Base-by-base conservation (phyloP, 2,113 vertebrate genomes). In the Oceanodroma tethys region DNA sequence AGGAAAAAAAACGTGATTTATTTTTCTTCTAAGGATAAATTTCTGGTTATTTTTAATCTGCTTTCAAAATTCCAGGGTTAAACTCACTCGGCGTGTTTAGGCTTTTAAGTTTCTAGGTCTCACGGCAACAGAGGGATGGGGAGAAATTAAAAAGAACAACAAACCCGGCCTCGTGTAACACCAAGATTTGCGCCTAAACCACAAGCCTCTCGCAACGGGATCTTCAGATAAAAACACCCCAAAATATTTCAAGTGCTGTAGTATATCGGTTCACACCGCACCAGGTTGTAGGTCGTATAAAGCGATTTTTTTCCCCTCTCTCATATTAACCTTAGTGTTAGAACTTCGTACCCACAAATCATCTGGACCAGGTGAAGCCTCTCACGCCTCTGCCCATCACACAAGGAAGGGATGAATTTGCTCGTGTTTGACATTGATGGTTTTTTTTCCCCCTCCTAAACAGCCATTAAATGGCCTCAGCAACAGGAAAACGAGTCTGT, bases 121-220 rank as follows among this genome's bases (percentile, higher is more conserved):
- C 89, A 56, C 76, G 89, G 93, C 83, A 83, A 91, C 89, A 52
- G 79, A 71, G n/a, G 62, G 94, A 90, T 55, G 78, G 78, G 90
- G 84, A 95, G 73, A 74, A 81, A 85, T 19, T 4, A 16, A 40
- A 81, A 76, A 85, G 48, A 65, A 56, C 58, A 83, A 66, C 62
- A 75, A 88, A 67, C 4, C 4, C 3, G 2, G 30, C n/a, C 83
- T 76, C 13, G 1, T 4, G 43, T 13, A 70, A 43, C 58, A 29
- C 58, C 20, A 1, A 19, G 63, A 10, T 73, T 38, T 68, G 5
- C 82, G 56, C 83, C 62, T 23, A 11, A 88, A 52, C 38, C 75
- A 13, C 43, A 17, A 36, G 27, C 34, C 25, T 26, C 60, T 40
- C 7, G 6, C 43, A 10, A 23, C 0, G 1, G 43, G 29, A 10